Evolutionary conservation across 2,797 vertebrate species (phyloP).

Genomic region (Pogonophryne albipinna): DNA sequence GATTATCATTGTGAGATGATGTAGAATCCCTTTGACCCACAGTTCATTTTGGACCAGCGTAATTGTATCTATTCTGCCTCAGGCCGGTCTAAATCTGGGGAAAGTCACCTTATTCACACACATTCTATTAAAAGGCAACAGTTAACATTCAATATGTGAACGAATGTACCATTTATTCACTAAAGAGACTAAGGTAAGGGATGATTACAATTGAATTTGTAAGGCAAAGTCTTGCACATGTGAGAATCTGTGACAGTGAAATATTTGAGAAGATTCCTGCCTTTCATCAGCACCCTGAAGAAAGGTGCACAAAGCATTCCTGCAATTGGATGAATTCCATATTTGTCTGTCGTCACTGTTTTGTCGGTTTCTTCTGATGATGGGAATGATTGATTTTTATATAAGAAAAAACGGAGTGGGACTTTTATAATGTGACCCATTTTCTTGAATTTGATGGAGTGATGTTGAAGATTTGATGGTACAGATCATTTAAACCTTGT

Average conservation of each 20-base stretch:
- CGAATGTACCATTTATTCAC: background rate
- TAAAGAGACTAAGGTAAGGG: background rate
- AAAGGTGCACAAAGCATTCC: constrained; percentile 20
- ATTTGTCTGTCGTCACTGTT: constrained; percentile 6
- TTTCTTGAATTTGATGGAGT: background rate
- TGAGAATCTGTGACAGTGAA: constrained; percentile 19
- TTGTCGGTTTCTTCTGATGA: background rate
- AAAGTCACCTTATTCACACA: background rate
- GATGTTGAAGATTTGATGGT: background rate
- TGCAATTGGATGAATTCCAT: background rate
- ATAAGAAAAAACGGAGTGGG: background rate
- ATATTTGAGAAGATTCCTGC: constrained; percentile 23
- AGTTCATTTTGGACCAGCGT: background rate
- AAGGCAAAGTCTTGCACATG: background rate
- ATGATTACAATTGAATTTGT: background rate
- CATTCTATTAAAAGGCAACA: background rate
- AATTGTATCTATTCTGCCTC: background rate
- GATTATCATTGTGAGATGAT: background rate
- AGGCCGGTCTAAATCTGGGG: background rate
- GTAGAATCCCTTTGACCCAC: background rate
- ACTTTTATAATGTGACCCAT: background rate
- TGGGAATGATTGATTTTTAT: background rate
- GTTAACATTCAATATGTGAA: background rate
- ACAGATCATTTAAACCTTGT: constrained; percentile 19
- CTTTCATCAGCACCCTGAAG: constrained; percentile 15